A percentile compares a stretch with the other conserved stretches of the same genome.
These are phyloP conservation scores for Myocastor coypus DNA, from an alignment of 2,113 vertebrate genomes.

Conservation along the genomic window DNA sequence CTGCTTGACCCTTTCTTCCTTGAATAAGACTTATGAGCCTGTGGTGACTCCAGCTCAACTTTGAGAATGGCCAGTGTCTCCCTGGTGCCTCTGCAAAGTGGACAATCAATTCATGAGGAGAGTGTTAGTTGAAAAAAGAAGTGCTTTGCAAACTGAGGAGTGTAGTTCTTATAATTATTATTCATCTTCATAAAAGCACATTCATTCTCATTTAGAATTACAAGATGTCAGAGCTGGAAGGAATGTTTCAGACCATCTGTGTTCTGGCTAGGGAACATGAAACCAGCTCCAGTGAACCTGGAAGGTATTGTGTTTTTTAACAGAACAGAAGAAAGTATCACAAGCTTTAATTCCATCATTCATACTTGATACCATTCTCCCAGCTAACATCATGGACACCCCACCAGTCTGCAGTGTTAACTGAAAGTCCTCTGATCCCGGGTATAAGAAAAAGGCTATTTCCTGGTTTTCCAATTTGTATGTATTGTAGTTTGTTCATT, in stretches of 20 bases:
- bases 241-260: constrained; percentile 32
- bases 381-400: constrained; percentile 26
- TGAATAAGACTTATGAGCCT: not conserved
- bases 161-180: not conserved
- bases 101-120: not conserved
- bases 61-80: not conserved
- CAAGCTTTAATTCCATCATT: not conserved
- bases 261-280: not conserved
- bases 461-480: constrained; percentile 64
- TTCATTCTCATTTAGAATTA: constrained; percentile 34
- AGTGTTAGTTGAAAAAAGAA: not conserved
- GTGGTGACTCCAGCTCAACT: not conserved
- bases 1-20: not conserved
- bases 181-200: constrained; percentile 23
- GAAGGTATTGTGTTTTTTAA: constrained; percentile 31
- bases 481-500: constrained; percentile 65
- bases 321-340: constrained; percentile 11
- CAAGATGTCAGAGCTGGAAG: not conserved
- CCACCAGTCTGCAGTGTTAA: not conserved
- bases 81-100: not conserved
- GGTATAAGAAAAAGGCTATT: constrained; percentile 49
- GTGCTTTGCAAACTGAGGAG: not conserved
- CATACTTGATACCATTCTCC: not conserved
- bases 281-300: constrained; percentile 18
- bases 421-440: not conserved